Percentiles rank a stretch among this genome's conserved stretches.
These are phyloP conservation scores for Cotesia congregata DNA, from an alignment of 2,888 invertebrate species.

Conservation along the genomic window DNA sequence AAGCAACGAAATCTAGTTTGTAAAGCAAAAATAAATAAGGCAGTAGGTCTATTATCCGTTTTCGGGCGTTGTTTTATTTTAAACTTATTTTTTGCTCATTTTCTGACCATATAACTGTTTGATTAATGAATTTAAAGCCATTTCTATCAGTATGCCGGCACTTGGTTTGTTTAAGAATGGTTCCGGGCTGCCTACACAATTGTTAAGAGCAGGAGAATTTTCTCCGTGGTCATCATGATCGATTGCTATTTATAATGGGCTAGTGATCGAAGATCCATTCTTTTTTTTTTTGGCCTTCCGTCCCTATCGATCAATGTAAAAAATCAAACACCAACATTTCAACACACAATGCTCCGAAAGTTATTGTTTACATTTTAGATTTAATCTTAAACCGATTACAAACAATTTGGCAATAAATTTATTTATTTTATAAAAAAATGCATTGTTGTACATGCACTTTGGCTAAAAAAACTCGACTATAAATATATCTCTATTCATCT, in stretches of 20 bases:
- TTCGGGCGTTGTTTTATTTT: conserved; percentile 27
- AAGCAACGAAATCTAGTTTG: neutral
- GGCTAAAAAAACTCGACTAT: conserved; percentile 38
- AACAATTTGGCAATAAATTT: conserved; percentile 18
- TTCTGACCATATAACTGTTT: conserved; percentile 34
- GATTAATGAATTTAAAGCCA: conserved; percentile 57
- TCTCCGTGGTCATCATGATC: conserved; percentile 41
- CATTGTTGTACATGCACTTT: conserved; percentile 22
- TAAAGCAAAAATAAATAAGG: conserved; percentile 32
- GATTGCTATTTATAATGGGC: conserved; percentile 36
- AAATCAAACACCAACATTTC: conserved; percentile 38
- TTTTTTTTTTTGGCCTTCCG: conserved; percentile 10
- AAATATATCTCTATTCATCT: conserved; percentile 45
- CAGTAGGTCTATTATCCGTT: conserved; percentile 29
- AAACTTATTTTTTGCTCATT: conserved; percentile 20
- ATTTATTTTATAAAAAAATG: neutral
- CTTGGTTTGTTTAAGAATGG: conserved; percentile 53
- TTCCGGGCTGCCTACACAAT: conserved; percentile 39
- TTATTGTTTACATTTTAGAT: conserved; percentile 53
- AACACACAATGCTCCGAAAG: conserved; percentile 43
- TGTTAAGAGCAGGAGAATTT: conserved; percentile 26
- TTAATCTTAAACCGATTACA: conserved; percentile 56
- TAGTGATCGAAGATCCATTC: conserved; percentile 27
- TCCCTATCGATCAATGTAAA: conserved; percentile 13
- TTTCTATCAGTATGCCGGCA: conserved; percentile 41